These are phyloP conservation scores for Noctua pronuba DNA, from an alignment of 2,888 invertebrate genomes.

Conservation along the genomic window DNA sequence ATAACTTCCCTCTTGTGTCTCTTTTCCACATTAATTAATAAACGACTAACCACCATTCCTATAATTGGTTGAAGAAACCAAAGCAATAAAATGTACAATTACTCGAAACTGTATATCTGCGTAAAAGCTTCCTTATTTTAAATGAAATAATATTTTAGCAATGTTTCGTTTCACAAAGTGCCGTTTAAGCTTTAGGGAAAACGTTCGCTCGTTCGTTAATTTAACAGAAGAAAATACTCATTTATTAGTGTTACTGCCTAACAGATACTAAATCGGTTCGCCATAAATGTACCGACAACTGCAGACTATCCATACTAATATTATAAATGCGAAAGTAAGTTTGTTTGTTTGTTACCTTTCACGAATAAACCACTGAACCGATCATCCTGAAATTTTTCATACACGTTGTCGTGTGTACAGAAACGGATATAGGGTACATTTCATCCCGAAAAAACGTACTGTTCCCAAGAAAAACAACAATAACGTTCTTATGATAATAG, in stretches of 20 bases:
- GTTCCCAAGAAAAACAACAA: no score
- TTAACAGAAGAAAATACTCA: neutral
- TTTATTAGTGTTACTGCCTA: neutral
- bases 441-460: no score
- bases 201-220: neutral
- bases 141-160: constrained; percentile 2
- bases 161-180: neutral
- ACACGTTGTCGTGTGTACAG: no score
- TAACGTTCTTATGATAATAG: no score
- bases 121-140: constrained; percentile 10
- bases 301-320: no score
- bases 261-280: neutral
- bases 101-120: neutral
- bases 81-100: neutral
- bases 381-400: no score
- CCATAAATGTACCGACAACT: neutral
- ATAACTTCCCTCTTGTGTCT: neutral
- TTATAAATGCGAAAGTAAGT: no score
- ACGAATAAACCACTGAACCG: no score
- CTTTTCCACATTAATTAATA: constrained; percentile 1
- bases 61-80: constrained; percentile 2
- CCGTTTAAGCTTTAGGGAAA: neutral
- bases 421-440: no score
- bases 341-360: no score
- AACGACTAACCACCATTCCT: neutral